These are phyloP conservation scores for Druon quercuslanigerum DNA, from an alignment of 1,140 invertebrate genomes.

Conservation along the genomic window DNA sequence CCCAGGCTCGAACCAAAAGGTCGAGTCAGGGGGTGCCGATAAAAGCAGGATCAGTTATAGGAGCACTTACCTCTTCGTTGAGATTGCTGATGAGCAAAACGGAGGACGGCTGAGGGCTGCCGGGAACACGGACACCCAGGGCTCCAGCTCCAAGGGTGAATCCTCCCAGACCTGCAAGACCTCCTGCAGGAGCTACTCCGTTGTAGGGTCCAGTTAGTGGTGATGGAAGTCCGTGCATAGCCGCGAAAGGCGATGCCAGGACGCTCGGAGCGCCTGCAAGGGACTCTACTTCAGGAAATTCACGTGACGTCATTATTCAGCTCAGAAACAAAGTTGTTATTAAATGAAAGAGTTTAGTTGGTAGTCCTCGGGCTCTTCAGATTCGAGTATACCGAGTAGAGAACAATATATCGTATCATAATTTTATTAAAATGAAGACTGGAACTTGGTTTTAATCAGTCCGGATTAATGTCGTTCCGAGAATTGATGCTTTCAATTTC, in stretches of 20 bases:
- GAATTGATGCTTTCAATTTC: too few relatives aligned
- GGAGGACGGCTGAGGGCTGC: conserved; percentile 83
- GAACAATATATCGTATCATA: background rate
- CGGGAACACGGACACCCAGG: conserved; percentile 76
- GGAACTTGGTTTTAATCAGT: too few relatives aligned
- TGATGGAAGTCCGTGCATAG: conserved; percentile 82
- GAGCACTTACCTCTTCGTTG: conserved; percentile 89
- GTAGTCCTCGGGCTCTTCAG: too few relatives aligned
- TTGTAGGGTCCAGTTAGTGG: conserved; percentile 83
- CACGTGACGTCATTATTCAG: conserved; percentile 51
- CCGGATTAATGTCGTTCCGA: too few relatives aligned
- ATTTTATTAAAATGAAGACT: too few relatives aligned
- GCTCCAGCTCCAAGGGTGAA: conserved; percentile 80
- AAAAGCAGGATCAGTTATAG: background rate
- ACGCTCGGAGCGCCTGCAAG: conserved; percentile 85
- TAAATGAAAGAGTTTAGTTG: too few relatives aligned
- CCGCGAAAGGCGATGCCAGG: conserved; percentile 87
- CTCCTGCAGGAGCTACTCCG: conserved; percentile 81
- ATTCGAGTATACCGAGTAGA: background rate
- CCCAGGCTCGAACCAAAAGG: background rate
- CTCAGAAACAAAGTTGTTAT: background rate
- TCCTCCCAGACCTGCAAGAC: conserved; percentile 83
- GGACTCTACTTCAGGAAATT: conserved; percentile 73
- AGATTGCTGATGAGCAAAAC: conserved; percentile 93
- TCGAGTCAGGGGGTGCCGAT: background rate